phyloP scores from a whole-genome alignment of 2,797 vertebrate species.

The Sebastes alutus region DNA sequence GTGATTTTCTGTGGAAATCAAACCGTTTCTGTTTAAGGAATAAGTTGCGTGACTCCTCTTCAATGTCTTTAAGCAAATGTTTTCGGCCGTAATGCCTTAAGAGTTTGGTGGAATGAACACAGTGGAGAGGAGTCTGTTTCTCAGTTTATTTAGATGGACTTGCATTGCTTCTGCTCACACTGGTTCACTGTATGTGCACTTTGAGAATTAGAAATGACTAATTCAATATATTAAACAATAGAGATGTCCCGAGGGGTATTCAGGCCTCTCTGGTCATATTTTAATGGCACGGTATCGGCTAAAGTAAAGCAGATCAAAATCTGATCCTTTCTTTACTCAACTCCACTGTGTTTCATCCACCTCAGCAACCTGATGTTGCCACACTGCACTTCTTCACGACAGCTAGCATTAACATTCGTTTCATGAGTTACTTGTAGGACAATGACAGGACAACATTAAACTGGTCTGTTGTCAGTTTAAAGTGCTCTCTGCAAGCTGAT shows the following conservation, averaged over 20 bases:
- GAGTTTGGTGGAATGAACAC: neutral
- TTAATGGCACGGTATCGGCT: neutral
- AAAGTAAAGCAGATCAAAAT: neutral
- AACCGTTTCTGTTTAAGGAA: neutral
- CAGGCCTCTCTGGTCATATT: neutral
- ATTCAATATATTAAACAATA: neutral
- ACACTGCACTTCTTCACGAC: neutral
- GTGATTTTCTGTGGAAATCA: neutral
- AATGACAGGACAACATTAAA: no score
- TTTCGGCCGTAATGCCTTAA: neutral
- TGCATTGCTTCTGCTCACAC: neutral
- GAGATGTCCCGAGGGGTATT: neutral
- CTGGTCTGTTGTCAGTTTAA: no score
- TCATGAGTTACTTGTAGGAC: neutral
- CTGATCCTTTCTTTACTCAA: neutral
- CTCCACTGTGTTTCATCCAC: neutral
- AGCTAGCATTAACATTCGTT: neutral
- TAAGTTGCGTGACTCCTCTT: neutral
- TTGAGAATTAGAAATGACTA: neutral
- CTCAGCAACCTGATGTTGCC: neutral
- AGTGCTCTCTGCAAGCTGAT: no score
- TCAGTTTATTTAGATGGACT: neutral
- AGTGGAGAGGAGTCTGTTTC: neutral
- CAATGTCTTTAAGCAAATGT: neutral
- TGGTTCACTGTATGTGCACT: neutral